Evolutionary conservation across 2,888 invertebrate genomes (phyloP), one percentile per base, ranked within the genome.

Genomic region (Acanthosepion esculentum): DNA sequence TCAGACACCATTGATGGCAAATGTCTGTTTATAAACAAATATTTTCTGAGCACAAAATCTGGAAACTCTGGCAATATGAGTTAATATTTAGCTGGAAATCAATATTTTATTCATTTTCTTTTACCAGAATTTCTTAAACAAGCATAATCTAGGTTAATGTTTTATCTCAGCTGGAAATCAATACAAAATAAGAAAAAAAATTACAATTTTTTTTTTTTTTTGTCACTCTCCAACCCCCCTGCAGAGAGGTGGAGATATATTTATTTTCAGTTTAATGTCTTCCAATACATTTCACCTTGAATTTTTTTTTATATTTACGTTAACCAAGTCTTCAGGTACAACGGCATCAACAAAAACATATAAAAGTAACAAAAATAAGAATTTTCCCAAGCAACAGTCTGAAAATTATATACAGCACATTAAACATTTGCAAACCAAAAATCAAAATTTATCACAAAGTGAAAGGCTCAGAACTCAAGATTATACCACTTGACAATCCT

Each of bases 231-330:
- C n/a, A n/a, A n/a, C 10, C 78, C 64, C 59, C 78, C 78, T 78
- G 78, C 78, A n/a, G 78, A 78, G 78, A 78, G 78, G 78, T 33
- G 12, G n/a, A 78, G 78, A 78, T n/a, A 78, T 78, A 78, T 78
- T 78, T 78, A 78, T 78, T 78, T 78, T 78, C 78, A 78, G 33
- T 78, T 78, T 78, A 78, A 78, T 78, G n/a, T 78, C 78, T 78
- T 78, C 78, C 78, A 78, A 78, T 78, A 78, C 78, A 78, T 78
- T 78, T 78, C 78, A 78, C 78, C n/a, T 78, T 78, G 78, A 78
- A 78, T 15, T 78, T 15, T 78, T 78, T 78, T 78, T 78, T 78
- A 78, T 78, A 78, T 78, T 78, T 78, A 78, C n/a, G 78, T 78
- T 78, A 78, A 78, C 78, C 78, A 78, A 78, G 78, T 78, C n/a